Evolutionary conservation across 2,888 invertebrate species (phyloP), one percentile per base, ranked within the genome.

Genomic region (Atethmia centrago): DNA sequence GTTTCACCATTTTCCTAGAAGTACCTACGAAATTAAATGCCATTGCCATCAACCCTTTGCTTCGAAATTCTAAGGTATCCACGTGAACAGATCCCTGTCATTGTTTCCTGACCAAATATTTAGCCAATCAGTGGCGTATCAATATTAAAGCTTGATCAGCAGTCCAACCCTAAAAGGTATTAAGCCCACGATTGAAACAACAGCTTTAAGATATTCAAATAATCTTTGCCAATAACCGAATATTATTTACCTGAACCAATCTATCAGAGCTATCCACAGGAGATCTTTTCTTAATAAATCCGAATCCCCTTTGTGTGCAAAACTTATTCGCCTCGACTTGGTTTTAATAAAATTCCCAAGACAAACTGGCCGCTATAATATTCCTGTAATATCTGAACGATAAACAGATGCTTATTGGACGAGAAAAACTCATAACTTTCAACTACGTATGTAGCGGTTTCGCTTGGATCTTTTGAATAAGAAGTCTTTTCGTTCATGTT

Each of bases 301-400:
- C 16, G 25, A 40, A 66, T 66, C 45, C 47, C 68, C 25, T 80
- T 81, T 81, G 82, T 81, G 55, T 77, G 72, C 77, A 9, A 65
- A 80, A 64, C 66, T 63, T 71, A 67, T 80, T 70, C 75, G 40
- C 12, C 14, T 49, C 36, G 19, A 58, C 31, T 71, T 49, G 45
- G 40, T 81, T 82, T 78, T 83, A 83, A 83, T 83, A 80, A 84
- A 84, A 81, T 84, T 85, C 65, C 74, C 84, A 72, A 79, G 85
- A 74, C 71, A 84, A 75, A 66, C 58, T 61, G 42, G 51, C 71
- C 59, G 61, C 53, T 75, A 72, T 76, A 76, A 78, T 85, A 78
- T 78, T 69, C 64, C 47, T 73, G 80, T 82, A 74, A 82, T 81
- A 85, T 79, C 74, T 73, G 67, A 69, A 74, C 63, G 72, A 78